Evolutionary conservation across 2,888 invertebrate genomes (phyloP).

Genomic region (Orthonevra nobilis): DNA sequence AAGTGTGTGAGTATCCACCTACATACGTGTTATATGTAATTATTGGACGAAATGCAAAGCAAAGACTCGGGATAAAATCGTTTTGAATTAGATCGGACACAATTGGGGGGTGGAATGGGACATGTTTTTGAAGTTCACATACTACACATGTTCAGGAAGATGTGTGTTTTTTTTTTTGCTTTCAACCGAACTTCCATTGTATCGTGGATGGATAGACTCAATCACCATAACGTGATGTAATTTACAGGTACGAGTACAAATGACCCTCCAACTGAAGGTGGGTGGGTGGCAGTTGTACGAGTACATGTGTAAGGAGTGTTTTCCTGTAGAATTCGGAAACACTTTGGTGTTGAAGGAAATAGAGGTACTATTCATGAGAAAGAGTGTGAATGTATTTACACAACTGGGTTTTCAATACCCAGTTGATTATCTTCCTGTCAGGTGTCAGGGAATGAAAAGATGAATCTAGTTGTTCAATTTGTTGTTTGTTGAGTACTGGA

Average conservation of each 20-base stretch:
- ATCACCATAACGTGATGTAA: conserved; percentile 69
- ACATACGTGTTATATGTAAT: too few species aligned
- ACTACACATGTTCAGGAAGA: too few species aligned
- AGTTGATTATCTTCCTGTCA: conserved; percentile 70
- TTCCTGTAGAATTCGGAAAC: conserved; percentile 55
- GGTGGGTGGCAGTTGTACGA: neutral
- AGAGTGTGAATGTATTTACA: conserved; percentile 19
- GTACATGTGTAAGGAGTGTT: conserved; percentile 35
- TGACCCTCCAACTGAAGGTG: conserved; percentile 53
- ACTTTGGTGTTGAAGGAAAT: conserved; percentile 47
- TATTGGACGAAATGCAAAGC: too few species aligned
- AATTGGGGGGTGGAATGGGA: conserved; percentile 16
- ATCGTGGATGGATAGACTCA: conserved; percentile 65
- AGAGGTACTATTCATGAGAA: conserved; percentile 31
- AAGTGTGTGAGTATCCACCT: conserved; percentile 1
- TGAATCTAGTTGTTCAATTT: conserved; percentile 63
- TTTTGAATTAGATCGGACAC: conserved; percentile 47
- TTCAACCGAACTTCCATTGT: conserved; percentile 56
- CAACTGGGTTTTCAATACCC: conserved; percentile 55
- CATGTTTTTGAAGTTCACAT: too few species aligned
- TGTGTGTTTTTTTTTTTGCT: conserved; percentile 5
- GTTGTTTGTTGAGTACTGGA: conserved; percentile 43
- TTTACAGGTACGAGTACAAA: conserved; percentile 64
- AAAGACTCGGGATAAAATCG: conserved; percentile 29
- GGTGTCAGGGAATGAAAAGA: conserved; percentile 56